Conservation (phyloP, 30 jellyfish, hydroid and myxozoan species). For the Phacellophora camtschatica region DNA sequence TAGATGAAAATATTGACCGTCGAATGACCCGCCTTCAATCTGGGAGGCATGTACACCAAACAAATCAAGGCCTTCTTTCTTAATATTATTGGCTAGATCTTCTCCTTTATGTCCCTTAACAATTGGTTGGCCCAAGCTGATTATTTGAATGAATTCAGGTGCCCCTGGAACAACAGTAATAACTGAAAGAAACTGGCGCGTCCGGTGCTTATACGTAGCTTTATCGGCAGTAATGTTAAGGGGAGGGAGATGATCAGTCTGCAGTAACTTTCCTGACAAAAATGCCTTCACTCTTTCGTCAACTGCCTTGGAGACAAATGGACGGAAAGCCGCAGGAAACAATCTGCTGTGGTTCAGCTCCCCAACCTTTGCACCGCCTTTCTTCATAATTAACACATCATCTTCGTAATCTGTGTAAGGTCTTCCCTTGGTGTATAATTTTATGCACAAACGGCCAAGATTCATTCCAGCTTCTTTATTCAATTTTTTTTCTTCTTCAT, state of each 20-base stretch:
- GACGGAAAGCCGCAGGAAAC: not conserved
- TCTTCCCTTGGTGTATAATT: not conserved
- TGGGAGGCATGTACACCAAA: slow-evolving; percentile 7
- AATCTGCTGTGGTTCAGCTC: not conserved
- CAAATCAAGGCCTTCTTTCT: slow-evolving; percentile 5
- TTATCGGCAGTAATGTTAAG: not conserved
- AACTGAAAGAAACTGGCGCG: slow-evolving; percentile 8
- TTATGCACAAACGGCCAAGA: not conserved
- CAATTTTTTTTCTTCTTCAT: not conserved
- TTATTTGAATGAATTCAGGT: not conserved
- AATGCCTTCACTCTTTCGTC: not conserved
- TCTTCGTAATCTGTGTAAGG: not conserved
- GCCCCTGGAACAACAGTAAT: slow-evolving; percentile 3
- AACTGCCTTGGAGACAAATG: not conserved
- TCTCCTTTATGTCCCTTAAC: not conserved
- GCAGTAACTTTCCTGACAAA: not conserved
- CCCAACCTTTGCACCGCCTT: not conserved
- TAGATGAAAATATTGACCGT: not conserved
- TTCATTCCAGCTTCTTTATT: not conserved
- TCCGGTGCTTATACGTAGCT: slow-evolving; percentile 6
- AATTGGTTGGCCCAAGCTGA: slow-evolving; percentile 11
- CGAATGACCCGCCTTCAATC: slow-evolving; percentile 11
- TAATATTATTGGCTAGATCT: not conserved
- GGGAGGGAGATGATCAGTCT: not conserved
- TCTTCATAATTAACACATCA: not conserved